Evolutionary conservation across 2,888 invertebrate genomes (phyloP).

Genomic region (Pterostichus niger): DNA sequence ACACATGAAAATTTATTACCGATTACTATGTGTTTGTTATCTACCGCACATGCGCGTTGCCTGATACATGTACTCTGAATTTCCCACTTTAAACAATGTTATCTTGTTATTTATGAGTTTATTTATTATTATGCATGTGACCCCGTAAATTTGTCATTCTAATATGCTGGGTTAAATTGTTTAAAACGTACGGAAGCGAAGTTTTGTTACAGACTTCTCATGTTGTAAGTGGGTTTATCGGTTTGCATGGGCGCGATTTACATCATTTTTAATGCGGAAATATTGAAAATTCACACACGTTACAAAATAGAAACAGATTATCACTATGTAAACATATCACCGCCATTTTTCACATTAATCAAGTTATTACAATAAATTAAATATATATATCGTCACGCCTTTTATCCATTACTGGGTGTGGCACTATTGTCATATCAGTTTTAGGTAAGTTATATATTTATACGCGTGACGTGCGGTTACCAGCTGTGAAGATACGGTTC

Average conservation of each 20-base stretch:
- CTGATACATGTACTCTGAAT: constrained; percentile 48
- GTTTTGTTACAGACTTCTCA: not conserved
- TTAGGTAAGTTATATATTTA: too few relatives aligned
- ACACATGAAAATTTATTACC: constrained; percentile 43
- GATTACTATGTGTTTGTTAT: constrained; percentile 48
- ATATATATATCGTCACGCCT: too few relatives aligned
- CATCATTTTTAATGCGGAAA: not conserved
- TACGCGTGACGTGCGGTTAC: too few relatives aligned
- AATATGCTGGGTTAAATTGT: not conserved
- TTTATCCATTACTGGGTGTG: too few relatives aligned
- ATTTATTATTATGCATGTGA: constrained; percentile 49
- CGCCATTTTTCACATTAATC: not conserved
- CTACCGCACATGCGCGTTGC: constrained; percentile 29
- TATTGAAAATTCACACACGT: not conserved
- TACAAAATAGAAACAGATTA: too few relatives aligned
- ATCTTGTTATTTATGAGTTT: constrained; percentile 55
- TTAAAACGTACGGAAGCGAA: not conserved
- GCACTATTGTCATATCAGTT: too few relatives aligned
- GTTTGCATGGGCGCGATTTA: not conserved
- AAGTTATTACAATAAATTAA: too few relatives aligned
- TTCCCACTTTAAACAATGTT: constrained; percentile 59
- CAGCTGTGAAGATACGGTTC: too few relatives aligned
- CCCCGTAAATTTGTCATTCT: constrained; percentile 43
- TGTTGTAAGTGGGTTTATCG: constrained; percentile 2
- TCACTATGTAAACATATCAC: too few relatives aligned